Percentiles rank a stretch among this genome's conserved stretches.
These are phyloP conservation scores for Typhlichthys subterraneus DNA, from an alignment of 2,797 vertebrate genomes.

Conservation along the genomic window DNA sequence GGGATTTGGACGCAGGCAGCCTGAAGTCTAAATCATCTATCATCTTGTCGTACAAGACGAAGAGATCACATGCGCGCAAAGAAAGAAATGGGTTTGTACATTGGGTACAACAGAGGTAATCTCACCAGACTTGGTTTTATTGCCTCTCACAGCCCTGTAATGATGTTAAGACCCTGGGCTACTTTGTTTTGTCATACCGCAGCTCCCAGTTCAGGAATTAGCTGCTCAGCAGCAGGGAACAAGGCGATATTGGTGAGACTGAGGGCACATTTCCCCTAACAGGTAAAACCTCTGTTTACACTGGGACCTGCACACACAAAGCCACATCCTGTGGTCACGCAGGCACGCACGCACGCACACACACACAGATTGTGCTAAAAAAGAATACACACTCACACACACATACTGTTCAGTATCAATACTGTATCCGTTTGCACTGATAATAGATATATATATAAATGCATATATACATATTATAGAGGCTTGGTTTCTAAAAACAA, in stretches of 20 bases:
- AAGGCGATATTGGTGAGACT: slow-evolving; percentile 71
- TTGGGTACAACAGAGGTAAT: slow-evolving; percentile 67
- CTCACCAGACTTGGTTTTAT: slow-evolving; percentile 77
- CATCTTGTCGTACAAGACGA: slow-evolving; percentile 64
- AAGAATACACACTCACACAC: not conserved
- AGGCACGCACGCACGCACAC: not conserved
- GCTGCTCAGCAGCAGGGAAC: slow-evolving; percentile 63
- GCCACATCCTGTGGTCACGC: not conserved
- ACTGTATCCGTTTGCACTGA: slow-evolving; percentile 2
- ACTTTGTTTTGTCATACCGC: slow-evolving; percentile 66
- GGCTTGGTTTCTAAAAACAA: slow-evolving; percentile 2
- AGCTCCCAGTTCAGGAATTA: slow-evolving; percentile 69
- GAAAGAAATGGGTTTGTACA: slow-evolving; percentile 63
- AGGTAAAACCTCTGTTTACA: slow-evolving; percentile 70
- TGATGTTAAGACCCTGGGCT: slow-evolving; percentile 76
- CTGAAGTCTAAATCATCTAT: slow-evolving; percentile 64
- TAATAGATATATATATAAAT: not conserved
- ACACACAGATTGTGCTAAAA: not conserved
- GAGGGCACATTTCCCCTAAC: slow-evolving; percentile 68
- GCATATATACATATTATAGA: not conserved
- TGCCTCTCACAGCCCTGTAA: slow-evolving; percentile 76
- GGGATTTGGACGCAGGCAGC: slow-evolving; percentile 48
- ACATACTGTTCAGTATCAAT: not conserved
- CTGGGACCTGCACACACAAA: slow-evolving; percentile 19
- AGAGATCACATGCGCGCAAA: slow-evolving; percentile 59